These are phyloP conservation scores for Acestrorhynchus altus DNA, from an alignment of 2,797 vertebrate genomes.

Conservation along the genomic window DNA sequence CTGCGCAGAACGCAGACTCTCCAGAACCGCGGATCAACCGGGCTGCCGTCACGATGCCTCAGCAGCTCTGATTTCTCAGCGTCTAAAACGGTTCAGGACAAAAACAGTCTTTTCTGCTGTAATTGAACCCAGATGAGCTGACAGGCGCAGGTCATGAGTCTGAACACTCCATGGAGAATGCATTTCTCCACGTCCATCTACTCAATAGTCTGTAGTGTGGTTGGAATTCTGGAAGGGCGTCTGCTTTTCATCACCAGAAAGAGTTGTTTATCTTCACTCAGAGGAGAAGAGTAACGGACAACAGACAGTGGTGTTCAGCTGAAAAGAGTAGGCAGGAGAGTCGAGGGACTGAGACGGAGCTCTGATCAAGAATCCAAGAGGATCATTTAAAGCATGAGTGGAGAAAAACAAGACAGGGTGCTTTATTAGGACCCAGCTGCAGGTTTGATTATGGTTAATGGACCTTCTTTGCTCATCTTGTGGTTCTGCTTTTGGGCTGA, in stretches of 20 bases:
- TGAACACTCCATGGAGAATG: background rate
- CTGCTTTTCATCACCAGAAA: background rate
- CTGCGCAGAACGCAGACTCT: too few species aligned
- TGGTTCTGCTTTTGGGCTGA: too few species aligned
- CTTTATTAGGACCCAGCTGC: background rate
- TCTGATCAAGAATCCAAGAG: too few species aligned
- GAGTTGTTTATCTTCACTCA: too few species aligned
- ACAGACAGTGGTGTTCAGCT: too few species aligned
- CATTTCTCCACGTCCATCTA: background rate
- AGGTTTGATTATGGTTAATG: background rate
- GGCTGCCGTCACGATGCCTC: background rate
- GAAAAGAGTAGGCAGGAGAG: too few species aligned
- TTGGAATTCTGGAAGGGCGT: conserved; percentile 2
- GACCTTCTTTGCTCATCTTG: too few species aligned
- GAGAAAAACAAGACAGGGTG: background rate
- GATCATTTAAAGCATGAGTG: background rate
- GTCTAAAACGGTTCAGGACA: conserved; percentile 54
- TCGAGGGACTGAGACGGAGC: too few species aligned
- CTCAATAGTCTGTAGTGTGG: conserved; percentile 56
- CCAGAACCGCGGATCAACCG: too few species aligned
- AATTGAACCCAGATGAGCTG: conserved; percentile 69
- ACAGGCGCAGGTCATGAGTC: conserved; percentile 67
- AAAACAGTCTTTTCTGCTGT: conserved; percentile 62
- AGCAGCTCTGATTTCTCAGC: background rate
- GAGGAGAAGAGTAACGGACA: background rate